Conservation (phyloP, 2,797 vertebrate species). For the Propithecus deckenii region DNA sequence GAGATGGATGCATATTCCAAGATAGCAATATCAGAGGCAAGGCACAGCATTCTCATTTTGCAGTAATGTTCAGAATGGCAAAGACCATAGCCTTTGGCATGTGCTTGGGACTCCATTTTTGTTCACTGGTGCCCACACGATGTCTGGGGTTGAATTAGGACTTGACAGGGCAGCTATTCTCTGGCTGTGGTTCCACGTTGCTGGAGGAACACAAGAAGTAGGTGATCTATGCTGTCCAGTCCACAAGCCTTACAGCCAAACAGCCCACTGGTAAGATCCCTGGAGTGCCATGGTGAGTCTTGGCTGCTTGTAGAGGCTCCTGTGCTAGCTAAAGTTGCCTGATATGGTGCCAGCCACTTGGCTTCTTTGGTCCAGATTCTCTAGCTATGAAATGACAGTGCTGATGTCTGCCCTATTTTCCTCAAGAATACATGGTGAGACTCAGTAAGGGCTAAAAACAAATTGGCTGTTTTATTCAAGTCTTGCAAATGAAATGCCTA, state of each 20-base stretch:
- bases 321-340: neutral
- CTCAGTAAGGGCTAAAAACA: neutral
- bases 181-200: neutral
- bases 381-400: neutral
- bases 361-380: neutral
- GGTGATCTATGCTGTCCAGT: neutral
- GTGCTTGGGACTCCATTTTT: neutral
- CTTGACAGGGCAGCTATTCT: neutral
- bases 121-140: neutral
- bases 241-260: neutral
- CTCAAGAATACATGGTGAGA: neutral
- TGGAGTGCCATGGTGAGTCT: neutral
- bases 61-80: neutral
- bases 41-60: neutral
- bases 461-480: neutral
- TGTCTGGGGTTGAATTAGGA: neutral
- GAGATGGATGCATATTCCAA: constrained; percentile 43
- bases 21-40: constrained; percentile 27
- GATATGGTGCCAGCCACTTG: neutral
- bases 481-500: neutral
- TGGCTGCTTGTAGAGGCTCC: neutral
- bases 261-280: neutral
- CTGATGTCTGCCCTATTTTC: neutral
- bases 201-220: neutral
- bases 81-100: neutral